Conservation (phyloP, 2,888 invertebrate species). For the Caenorhabditis japonica region DNA sequence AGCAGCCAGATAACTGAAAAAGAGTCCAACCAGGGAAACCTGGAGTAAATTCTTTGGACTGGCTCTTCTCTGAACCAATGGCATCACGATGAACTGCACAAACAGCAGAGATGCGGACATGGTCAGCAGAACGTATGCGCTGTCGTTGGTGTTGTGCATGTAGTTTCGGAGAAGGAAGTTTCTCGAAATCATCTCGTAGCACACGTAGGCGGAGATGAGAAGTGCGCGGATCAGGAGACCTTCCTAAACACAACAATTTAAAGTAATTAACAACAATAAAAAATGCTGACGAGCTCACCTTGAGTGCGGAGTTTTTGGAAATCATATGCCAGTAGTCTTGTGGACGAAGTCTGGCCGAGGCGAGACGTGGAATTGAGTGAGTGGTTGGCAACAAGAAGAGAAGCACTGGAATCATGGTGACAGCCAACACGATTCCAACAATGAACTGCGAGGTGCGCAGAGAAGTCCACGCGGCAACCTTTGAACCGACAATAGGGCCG, state of each 20-base stretch:
- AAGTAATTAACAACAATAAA: too few species aligned
- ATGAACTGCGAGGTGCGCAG: constrained; percentile 69
- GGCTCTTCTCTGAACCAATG: constrained; percentile 69
- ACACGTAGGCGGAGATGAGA: constrained; percentile 75
- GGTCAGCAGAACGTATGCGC: constrained; percentile 72
- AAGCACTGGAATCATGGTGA: constrained; percentile 71
- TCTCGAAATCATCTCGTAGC: constrained; percentile 76
- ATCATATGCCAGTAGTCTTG: constrained; percentile 76
- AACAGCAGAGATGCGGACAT: constrained; percentile 74
- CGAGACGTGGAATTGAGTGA: constrained; percentile 75
- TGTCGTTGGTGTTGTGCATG: constrained; percentile 75
- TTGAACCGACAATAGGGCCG: constrained; percentile 73
- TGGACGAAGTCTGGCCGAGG: constrained; percentile 74
- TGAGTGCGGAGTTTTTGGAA: constrained; percentile 64
- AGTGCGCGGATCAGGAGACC: constrained; percentile 73
- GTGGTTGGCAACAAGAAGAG: constrained; percentile 74
- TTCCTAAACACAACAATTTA: too few species aligned
- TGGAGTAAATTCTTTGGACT: constrained; percentile 57
- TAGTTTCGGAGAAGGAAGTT: constrained; percentile 76
- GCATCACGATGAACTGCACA: constrained; percentile 74
- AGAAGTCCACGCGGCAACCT: constrained; percentile 74
- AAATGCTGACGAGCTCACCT: constrained; percentile 2
- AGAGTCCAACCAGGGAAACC: constrained; percentile 64
- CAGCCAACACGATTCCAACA: constrained; percentile 69
- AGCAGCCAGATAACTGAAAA: constrained; percentile 68